Percentiles rank a stretch among this genome's conserved stretches.
phyloP scores from a whole-genome alignment of 1,140 invertebrate genomes.

The Calliphora vicina region DNA sequence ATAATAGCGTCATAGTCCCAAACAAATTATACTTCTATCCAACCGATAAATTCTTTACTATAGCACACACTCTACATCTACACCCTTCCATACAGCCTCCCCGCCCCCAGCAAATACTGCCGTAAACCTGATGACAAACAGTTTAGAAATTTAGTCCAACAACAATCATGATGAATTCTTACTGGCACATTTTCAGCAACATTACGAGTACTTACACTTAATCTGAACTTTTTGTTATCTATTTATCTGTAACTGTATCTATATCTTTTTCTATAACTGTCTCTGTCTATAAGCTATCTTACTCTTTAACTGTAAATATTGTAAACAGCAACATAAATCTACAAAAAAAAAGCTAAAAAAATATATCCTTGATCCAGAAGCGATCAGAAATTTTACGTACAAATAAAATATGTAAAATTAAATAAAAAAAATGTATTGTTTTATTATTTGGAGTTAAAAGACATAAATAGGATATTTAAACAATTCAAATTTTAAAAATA shows the following conservation, averaged over 20 bases:
- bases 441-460: too few relatives aligned
- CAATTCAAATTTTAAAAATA: too few relatives aligned
- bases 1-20: neutral
- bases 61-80: neutral
- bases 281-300: neutral
- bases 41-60: neutral
- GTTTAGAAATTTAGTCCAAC: neutral
- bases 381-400: too few relatives aligned
- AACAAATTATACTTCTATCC: neutral
- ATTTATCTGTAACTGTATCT: neutral
- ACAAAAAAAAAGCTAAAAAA: neutral
- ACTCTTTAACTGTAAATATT: neutral
- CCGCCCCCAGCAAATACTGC: neutral
- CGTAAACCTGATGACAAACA: neutral
- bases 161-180: neutral
- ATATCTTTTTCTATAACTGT: neutral
- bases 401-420: too few relatives aligned
- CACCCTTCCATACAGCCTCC: neutral
- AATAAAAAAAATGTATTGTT: too few relatives aligned
- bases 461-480: too few relatives aligned
- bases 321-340: neutral
- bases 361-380: too few relatives aligned
- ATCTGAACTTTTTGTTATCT: neutral
- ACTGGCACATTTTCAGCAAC: neutral
- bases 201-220: neutral